Percentiles rank a stretch among this genome's conserved stretches.
Conservation (phyloP, 2,888 invertebrate genomes). For the Scotopteryx bipunctaria region DNA sequence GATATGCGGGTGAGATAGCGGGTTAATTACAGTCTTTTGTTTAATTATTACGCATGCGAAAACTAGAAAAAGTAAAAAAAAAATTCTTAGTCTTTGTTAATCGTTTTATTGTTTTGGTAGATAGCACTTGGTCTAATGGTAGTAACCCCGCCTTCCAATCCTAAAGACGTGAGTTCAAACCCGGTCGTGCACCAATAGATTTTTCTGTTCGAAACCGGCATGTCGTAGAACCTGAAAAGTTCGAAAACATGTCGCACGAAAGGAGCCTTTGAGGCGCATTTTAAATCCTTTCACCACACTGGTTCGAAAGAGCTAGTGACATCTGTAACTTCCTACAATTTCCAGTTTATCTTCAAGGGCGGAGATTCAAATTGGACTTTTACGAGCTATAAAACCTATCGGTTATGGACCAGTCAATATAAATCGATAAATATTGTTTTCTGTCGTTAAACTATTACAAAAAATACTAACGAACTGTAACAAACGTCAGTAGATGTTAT, state of each 20-base stretch:
- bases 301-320: no score
- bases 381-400: constrained; percentile 29
- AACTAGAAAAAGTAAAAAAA: background rate
- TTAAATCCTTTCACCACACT: no score
- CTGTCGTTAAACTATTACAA: constrained; percentile 34
- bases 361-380: constrained; percentile 9
- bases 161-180: no score
- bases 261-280: no score
- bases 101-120: background rate
- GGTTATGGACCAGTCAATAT: constrained; percentile 33
- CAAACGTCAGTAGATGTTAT: constrained; percentile 56
- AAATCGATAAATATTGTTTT: constrained; percentile 40
- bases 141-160: no score
- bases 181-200: no score
- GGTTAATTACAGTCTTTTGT: constrained; percentile 60
- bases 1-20: constrained; percentile 74
- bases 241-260: no score
- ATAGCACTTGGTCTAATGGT: no score
- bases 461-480: constrained; percentile 39
- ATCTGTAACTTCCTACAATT: no score
- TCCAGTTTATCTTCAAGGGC: background rate
- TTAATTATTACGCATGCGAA: constrained; percentile 43
- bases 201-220: no score
- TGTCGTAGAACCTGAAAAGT: no score
- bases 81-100: background rate